These are phyloP conservation scores for Epinotia nisella DNA, from an alignment of 2,888 invertebrate species.

Conservation along the genomic window DNA sequence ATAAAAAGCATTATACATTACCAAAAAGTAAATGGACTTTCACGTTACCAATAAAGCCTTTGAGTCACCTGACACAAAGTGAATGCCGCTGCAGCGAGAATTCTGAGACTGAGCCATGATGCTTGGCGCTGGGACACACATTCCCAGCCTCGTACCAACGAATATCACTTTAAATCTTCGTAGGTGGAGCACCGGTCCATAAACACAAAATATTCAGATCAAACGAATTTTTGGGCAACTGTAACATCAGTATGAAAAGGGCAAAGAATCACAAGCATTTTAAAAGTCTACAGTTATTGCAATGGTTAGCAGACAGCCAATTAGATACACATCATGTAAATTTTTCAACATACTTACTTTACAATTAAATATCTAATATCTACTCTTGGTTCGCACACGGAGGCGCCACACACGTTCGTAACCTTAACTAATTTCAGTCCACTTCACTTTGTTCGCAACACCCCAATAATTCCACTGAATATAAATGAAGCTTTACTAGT, in stretches of 20 bases:
- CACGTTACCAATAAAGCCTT: slow-evolving; percentile 54
- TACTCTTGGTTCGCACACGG: neutral
- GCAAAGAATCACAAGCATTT: too few species aligned
- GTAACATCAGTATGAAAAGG: neutral
- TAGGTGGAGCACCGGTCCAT: neutral
- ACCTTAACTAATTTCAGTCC: slow-evolving; percentile 62
- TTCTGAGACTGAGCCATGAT: slow-evolving; percentile 51
- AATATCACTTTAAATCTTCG: neutral
- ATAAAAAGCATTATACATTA: neutral
- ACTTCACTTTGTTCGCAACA: slow-evolving; percentile 64
- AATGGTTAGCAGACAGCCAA: too few species aligned
- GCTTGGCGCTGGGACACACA: slow-evolving; percentile 44
- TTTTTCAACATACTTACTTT: too few species aligned
- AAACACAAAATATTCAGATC: neutral
- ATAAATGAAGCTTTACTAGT: slow-evolving; percentile 73
- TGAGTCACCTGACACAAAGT: slow-evolving; percentile 54
- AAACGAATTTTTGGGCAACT: neutral
- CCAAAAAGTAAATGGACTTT: slow-evolving; percentile 36
- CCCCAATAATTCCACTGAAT: slow-evolving; percentile 72
- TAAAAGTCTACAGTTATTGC: too few species aligned
- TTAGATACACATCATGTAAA: too few species aligned
- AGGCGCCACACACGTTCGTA: slow-evolving; percentile 51
- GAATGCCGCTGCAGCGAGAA: slow-evolving; percentile 51
- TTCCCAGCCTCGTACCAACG: slow-evolving; percentile 12
- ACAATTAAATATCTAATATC: neutral